Conservation (phyloP, 1,140 invertebrate genomes). For the Tetraneura akinire region DNA sequence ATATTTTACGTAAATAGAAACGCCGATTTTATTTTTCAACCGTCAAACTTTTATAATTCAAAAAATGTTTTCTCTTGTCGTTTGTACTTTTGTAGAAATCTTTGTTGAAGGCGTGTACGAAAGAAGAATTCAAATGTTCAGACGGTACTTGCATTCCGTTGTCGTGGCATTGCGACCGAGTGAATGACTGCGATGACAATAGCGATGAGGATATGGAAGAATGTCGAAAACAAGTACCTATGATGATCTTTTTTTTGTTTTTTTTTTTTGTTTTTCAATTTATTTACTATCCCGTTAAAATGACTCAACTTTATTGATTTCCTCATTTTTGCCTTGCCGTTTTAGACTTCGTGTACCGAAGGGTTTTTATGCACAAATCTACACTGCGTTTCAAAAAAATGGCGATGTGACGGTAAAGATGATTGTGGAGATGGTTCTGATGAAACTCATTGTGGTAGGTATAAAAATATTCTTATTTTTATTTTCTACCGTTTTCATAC, state of each 20-base stretch:
- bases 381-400: constrained; percentile 66
- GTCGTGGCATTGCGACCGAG: constrained; percentile 68
- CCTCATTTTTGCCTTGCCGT: too few relatives aligned
- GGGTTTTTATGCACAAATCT: constrained; percentile 57
- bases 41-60: too few relatives aligned
- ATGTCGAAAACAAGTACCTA: constrained; percentile 13
- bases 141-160: constrained; percentile 66
- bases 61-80: too few relatives aligned
- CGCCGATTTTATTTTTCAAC: too few relatives aligned
- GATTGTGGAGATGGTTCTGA: constrained; percentile 71
- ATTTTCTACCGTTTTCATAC: not conserved
- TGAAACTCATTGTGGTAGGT: constrained; percentile 67
- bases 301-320: too few relatives aligned
- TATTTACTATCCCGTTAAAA: too few relatives aligned
- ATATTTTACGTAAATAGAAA: too few relatives aligned
- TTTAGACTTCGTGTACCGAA: not conserved
- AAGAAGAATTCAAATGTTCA: constrained; percentile 60
- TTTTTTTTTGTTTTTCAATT: too few relatives aligned
- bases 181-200: constrained; percentile 67
- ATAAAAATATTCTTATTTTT: not conserved
- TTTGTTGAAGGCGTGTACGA: not conserved
- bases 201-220: constrained; percentile 64
- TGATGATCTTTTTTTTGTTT: not conserved
- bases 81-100: constrained; percentile 26
- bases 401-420: constrained; percentile 67